These are phyloP conservation scores for Solen grandis DNA, from an alignment of 1,140 invertebrate genomes.

Conservation along the genomic window DNA sequence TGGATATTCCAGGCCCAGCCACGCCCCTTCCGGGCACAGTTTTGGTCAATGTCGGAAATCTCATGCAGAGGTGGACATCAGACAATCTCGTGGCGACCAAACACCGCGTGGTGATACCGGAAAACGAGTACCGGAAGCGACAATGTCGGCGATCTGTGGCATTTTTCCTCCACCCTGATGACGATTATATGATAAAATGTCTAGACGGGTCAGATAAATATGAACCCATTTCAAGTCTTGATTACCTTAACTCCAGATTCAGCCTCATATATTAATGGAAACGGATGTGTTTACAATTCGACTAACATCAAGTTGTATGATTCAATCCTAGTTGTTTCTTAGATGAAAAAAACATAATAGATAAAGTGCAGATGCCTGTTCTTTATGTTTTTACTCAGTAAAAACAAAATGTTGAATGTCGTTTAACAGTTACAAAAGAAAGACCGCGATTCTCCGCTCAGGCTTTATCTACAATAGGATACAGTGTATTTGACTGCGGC, in stretches of 20 bases:
- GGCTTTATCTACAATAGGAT: no score
- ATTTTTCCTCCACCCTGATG: conserved; percentile 89
- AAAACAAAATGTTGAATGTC: no score
- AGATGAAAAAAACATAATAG: no score
- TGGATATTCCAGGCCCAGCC: conserved; percentile 56
- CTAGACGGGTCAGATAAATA: no score
- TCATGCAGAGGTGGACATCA: conserved; percentile 64
- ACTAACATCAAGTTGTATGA: no score
- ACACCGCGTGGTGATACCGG: conserved; percentile 88
- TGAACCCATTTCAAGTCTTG: conserved; percentile 63
- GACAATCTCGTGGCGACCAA: conserved; percentile 70
- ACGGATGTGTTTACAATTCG: no score
- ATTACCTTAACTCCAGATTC: conserved; percentile 61
- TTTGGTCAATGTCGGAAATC: conserved; percentile 61
- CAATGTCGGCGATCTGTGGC: conserved; percentile 87
- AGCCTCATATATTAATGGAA: conserved; percentile 25
- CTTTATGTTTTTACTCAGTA: no score
- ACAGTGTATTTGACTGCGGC: no score
- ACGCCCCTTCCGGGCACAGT: conserved; percentile 48
- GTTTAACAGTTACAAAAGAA: no score
- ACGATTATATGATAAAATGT: conserved; percentile 83
- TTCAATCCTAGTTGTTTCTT: no score
- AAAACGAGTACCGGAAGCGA: conserved; percentile 83
- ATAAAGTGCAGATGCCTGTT: no score
- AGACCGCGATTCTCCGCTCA: no score